Percentiles rank a stretch among this genome's conserved stretches.
Conservation (phyloP, 2,888 invertebrate genomes). For the Anoplius nigerrimus region DNA sequence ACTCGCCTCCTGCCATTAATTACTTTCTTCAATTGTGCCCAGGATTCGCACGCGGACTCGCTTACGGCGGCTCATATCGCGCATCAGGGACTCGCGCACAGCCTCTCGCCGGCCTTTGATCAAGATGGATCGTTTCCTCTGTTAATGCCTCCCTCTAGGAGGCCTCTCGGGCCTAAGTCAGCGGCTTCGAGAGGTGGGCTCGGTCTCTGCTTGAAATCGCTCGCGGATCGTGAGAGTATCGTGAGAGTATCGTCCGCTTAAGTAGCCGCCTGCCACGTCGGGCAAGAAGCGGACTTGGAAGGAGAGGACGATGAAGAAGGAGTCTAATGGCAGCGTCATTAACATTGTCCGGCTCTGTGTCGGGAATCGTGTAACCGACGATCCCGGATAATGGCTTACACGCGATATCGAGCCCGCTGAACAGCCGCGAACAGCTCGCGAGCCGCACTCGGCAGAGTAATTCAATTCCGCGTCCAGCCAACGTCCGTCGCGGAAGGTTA, state of each 20-base stretch:
- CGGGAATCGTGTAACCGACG: no score
- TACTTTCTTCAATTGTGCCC: neutral
- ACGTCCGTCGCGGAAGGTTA: no score
- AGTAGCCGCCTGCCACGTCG: neutral
- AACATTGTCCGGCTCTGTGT: no score
- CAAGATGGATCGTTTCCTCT: slow-evolving; percentile 13
- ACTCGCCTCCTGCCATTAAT: no score
- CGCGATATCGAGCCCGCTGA: no score
- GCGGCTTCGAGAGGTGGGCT: neutral
- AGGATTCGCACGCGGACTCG: neutral
- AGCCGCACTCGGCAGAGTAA: no score
- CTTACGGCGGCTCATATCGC: neutral
- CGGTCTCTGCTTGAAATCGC: neutral
- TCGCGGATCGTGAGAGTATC: slow-evolving; percentile 4
- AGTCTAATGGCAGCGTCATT: neutral
- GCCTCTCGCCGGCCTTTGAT: neutral
- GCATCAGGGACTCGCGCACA: neutral
- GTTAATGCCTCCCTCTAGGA: no score
- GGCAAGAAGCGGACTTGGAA: neutral
- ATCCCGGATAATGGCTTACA: no score
- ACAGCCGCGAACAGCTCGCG: no score
- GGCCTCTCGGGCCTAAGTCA: neutral
- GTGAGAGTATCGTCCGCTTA: neutral
- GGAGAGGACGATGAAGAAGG: neutral
- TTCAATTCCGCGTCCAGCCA: no score